phyloP scores from a whole-genome alignment of 2,888 invertebrate genomes.

The Xylophagus ater region DNA sequence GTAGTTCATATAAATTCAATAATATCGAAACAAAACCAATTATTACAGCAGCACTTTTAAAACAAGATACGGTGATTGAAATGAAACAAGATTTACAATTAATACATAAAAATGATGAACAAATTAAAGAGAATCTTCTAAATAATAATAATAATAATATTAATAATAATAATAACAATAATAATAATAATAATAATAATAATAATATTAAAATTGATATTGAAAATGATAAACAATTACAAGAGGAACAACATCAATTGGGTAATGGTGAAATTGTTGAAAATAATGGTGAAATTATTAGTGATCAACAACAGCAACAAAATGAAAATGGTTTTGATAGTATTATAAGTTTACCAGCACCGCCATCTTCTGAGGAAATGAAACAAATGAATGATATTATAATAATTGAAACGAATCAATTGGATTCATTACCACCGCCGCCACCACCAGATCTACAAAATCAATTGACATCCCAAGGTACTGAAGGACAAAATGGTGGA shows the following conservation, averaged over 20 bases:
- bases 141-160: slow-evolving; percentile 35
- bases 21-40: slow-evolving; percentile 49
- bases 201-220: slow-evolving; percentile 16
- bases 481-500: slow-evolving; percentile 19
- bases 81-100: slow-evolving; percentile 41
- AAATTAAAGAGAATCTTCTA: slow-evolving; percentile 40
- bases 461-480: neutral
- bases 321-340: slow-evolving; percentile 33
- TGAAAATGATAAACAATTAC: slow-evolving; percentile 32
- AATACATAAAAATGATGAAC: slow-evolving; percentile 42
- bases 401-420: slow-evolving; percentile 30
- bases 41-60: slow-evolving; percentile 58
- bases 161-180: slow-evolving; percentile 40
- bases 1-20: slow-evolving; percentile 28
- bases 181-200: slow-evolving; percentile 28
- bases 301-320: too few species aligned
- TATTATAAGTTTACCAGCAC: slow-evolving; percentile 36
- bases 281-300: slow-evolving; percentile 9
- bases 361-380: slow-evolving; percentile 36
- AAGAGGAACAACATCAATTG: slow-evolving; percentile 41
- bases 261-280: slow-evolving; percentile 33
- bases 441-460: slow-evolving; percentile 23
- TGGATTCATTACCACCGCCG: slow-evolving; percentile 38
- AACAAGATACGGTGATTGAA: slow-evolving; percentile 46
- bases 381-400: slow-evolving; percentile 32